Evolutionary conservation across 37 sponge, comb jelly and placozoan genomes (phyloP).

Genomic region (Spongilla lacustris): DNA sequence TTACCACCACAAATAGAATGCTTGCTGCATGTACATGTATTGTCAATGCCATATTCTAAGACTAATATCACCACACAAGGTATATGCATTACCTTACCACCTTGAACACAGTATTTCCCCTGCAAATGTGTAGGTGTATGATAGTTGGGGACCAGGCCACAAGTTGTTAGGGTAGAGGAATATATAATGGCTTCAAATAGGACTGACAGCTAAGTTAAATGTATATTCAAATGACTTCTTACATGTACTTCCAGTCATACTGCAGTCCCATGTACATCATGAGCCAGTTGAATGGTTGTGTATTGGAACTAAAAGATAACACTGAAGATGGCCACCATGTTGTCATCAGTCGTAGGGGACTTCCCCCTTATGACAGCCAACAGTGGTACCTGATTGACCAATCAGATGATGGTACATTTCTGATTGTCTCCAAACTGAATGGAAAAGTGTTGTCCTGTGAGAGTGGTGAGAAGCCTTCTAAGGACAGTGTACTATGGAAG

Average conservation of each 20-base stretch:
- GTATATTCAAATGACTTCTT: not conserved
- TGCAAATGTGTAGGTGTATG: too few relatives aligned
- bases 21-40: too few relatives aligned
- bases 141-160: too few relatives aligned
- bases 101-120: too few relatives aligned
- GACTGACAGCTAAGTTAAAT: not conserved
- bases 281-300: not conserved
- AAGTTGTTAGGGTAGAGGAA: too few relatives aligned
- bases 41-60: too few relatives aligned
- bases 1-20: too few relatives aligned
- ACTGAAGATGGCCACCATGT: not conserved
- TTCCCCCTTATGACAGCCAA: not conserved
- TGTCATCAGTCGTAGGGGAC: not conserved
- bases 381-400: not conserved
- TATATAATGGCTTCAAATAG: too few relatives aligned
- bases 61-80: too few relatives aligned
- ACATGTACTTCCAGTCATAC: not conserved
- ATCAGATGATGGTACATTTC: not conserved
- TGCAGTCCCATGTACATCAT: not conserved
- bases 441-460: not conserved
- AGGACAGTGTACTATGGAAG: not conserved
- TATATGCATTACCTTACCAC: too few relatives aligned
- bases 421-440: not conserved
- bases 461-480: not conserved
- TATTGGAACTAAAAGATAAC: not conserved